Percentiles rank a stretch among this genome's conserved stretches.
Evolutionary conservation across 2,888 invertebrate species (phyloP).

Genomic region (Hemithea aestivaria): DNA sequence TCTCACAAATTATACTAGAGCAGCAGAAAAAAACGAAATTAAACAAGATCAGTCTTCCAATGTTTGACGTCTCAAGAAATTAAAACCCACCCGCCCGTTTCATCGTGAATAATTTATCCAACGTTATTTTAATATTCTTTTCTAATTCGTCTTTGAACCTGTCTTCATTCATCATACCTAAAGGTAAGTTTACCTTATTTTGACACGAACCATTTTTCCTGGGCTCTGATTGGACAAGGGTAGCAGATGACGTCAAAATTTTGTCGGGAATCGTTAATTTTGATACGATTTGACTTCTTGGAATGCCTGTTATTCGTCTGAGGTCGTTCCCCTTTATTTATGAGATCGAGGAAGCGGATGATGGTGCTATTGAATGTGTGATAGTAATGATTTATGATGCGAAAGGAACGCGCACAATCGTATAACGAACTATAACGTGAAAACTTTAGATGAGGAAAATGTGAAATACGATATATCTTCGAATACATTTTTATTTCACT

Average conservation of each 20-base stretch:
- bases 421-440: not conserved
- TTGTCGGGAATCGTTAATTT: conserved; percentile 40
- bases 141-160: conserved; percentile 40
- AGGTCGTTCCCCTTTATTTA: conserved; percentile 23
- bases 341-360: conserved; percentile 13
- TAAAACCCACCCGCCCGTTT: conserved; percentile 9
- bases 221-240: conserved; percentile 47
- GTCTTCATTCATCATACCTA: conserved; percentile 42
- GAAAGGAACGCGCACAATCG: not conserved
- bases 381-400: conserved; percentile 8
- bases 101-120: conserved; percentile 19
- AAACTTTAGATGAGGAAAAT: too few species aligned
- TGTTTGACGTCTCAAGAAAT: conserved; percentile 10
- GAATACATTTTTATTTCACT: too few species aligned
- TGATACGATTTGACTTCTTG: conserved; percentile 21
- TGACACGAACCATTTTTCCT: conserved; percentile 52
- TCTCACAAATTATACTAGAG: too few species aligned
- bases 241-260: conserved; percentile 48
- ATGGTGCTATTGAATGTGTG: conserved; percentile 9
- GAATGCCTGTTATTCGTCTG: conserved; percentile 1
- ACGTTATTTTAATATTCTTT: conserved; percentile 29
- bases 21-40: conserved; percentile 1
- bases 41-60: conserved; percentile 11
- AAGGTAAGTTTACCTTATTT: conserved; percentile 41
- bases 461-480: too few species aligned